Evolutionary conservation across 2,888 invertebrate genomes (phyloP).

Genomic region (Patella pellucida): DNA sequence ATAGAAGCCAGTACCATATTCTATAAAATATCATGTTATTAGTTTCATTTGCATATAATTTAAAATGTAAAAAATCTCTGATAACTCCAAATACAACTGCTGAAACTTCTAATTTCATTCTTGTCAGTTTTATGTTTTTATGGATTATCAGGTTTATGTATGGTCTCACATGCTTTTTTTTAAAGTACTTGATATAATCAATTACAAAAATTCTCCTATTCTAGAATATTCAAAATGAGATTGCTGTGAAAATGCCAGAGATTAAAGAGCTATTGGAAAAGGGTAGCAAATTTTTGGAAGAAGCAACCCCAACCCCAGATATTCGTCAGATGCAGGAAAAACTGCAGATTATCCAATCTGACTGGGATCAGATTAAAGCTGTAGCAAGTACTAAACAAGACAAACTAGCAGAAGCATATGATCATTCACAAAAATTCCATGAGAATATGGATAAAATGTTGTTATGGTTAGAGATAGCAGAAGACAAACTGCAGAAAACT

Average conservation of each 20-base stretch:
- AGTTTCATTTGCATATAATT: too few species aligned
- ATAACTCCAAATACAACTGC: too few species aligned
- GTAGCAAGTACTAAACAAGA: conserved; percentile 81
- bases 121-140: too few species aligned
- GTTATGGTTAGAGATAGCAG: conserved; percentile 86
- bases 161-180: too few species aligned
- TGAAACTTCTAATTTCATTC: too few species aligned
- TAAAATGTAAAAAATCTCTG: too few species aligned
- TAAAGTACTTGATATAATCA: too few species aligned
- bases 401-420: conserved; percentile 76
- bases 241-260: conserved; percentile 55
- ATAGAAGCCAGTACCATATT: too few species aligned
- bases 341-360: conserved; percentile 88
- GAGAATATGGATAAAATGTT: conserved; percentile 79
- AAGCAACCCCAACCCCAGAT: conserved; percentile 38
- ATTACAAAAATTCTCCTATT: conserved; percentile 14
- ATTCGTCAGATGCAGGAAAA: conserved; percentile 79
- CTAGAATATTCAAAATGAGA: conserved; percentile 60
- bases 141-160: too few species aligned
- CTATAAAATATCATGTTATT: too few species aligned
- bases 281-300: conserved; percentile 79
- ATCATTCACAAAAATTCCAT: conserved; percentile 81
- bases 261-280: conserved; percentile 82
- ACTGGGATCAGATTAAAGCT: conserved; percentile 92
- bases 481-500: conserved; percentile 85